phyloP scores from a whole-genome alignment of 2,888 invertebrate species.

The Osmoderma eremita region DNA sequence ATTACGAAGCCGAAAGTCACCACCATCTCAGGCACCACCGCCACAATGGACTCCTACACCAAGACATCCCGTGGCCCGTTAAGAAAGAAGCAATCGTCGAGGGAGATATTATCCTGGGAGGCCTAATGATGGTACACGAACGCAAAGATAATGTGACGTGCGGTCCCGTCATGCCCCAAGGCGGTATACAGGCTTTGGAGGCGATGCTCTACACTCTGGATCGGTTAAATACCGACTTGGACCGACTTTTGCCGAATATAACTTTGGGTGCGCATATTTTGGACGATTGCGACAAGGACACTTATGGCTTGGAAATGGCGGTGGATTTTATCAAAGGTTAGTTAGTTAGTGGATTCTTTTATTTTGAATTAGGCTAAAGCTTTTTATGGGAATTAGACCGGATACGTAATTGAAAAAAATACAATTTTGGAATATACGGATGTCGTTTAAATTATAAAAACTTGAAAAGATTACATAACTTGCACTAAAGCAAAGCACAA shows the following conservation, averaged over 20 bases:
- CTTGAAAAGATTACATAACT: too few species aligned
- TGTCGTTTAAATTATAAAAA: too few species aligned
- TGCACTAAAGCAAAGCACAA: too few species aligned
- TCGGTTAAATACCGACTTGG: constrained; percentile 73
- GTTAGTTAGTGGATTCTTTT: constrained; percentile 54
- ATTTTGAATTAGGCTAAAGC: too few species aligned
- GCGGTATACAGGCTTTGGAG: constrained; percentile 88
- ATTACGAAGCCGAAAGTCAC: constrained; percentile 30
- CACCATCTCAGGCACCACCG: constrained; percentile 21
- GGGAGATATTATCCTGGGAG: constrained; percentile 89
- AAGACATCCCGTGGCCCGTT: constrained; percentile 75
- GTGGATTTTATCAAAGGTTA: constrained; percentile 96
- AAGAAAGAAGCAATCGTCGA: constrained; percentile 88
- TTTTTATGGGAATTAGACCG: too few species aligned
- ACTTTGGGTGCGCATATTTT: constrained; percentile 87
- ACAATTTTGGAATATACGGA: too few species aligned
- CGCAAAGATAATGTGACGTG: constrained; percentile 88
- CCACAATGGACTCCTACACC: constrained; percentile 31
- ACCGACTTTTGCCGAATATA: constrained; percentile 79
- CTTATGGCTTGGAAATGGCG: constrained; percentile 94
- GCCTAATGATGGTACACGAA: constrained; percentile 95
- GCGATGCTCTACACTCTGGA: constrained; percentile 93
- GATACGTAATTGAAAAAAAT: too few species aligned
- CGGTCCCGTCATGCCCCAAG: constrained; percentile 94
- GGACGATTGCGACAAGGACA: constrained; percentile 96